Evolutionary conservation across 2,888 invertebrate genomes (phyloP).

Genomic region (Cerastis leucographa): DNA sequence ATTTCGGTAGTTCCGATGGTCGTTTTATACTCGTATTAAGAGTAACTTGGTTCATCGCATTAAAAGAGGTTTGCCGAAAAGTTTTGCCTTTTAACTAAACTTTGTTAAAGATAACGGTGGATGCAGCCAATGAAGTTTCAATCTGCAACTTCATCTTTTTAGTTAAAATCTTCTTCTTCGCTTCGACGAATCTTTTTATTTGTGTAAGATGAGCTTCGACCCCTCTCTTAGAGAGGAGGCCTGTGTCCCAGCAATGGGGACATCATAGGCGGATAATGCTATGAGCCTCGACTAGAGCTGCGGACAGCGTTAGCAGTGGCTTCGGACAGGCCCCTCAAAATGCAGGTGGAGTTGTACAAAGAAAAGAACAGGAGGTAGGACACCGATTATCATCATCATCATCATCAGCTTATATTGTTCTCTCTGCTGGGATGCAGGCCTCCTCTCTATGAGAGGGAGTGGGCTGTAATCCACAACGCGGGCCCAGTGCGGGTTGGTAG

Average conservation of each 20-base stretch:
- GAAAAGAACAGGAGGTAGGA: neutral
- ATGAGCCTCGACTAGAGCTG: neutral
- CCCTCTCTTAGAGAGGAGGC: neutral
- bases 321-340: neutral
- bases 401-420: too few species aligned
- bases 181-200: neutral
- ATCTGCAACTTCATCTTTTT: constrained; percentile 18
- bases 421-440: too few species aligned
- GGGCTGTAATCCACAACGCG: too few species aligned
- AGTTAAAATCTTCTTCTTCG: neutral
- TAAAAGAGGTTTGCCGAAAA: constrained; percentile 19
- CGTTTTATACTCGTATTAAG: constrained; percentile 11
- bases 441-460: too few species aligned
- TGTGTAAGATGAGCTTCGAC: neutral
- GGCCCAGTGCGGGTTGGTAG: too few species aligned
- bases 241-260: neutral
- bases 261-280: neutral
- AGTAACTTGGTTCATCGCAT: constrained; percentile 8
- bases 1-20: constrained; percentile 4
- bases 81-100: constrained; percentile 12
- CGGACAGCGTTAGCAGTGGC: neutral
- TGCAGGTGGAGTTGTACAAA: neutral
- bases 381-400: too few species aligned
- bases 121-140: constrained; percentile 29
- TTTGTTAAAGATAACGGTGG: constrained; percentile 19